Evolutionary conservation across 2,113 vertebrate genomes (phyloP).

Genomic region (Centropus unirufus): DNA sequence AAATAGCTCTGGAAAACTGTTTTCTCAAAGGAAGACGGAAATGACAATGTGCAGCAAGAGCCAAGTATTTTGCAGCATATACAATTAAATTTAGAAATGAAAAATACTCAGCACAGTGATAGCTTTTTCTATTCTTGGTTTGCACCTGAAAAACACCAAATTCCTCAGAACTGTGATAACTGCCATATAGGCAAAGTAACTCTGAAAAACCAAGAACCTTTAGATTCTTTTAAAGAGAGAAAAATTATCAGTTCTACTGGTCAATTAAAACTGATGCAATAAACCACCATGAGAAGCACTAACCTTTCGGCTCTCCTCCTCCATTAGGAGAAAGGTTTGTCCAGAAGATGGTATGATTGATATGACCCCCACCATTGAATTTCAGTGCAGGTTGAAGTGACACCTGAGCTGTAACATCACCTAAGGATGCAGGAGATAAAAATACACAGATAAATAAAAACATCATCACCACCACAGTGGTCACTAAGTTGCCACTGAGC

Average conservation of each 20-base stretch:
- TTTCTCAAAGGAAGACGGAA: not conserved
- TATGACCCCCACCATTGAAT: constrained; percentile 96
- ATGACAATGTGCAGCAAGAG: not conserved
- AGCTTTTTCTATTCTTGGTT: not conserved
- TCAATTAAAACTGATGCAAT: not conserved
- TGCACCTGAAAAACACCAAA: accelerated
- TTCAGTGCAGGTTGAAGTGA: constrained; percentile 90
- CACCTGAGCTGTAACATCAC: constrained; percentile 90
- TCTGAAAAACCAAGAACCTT: not conserved
- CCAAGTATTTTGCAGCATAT: not conserved
- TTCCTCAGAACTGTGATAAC: not conserved
- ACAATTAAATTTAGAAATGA: not conserved
- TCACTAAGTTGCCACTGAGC: not conserved
- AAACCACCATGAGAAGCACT: not conserved
- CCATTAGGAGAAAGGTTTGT: constrained; percentile 93
- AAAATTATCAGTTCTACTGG: not conserved
- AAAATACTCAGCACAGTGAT: not conserved
- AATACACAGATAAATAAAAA: not conserved
- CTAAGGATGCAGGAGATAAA: constrained; percentile 72
- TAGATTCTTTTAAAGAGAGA: not conserved
- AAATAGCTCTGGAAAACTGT: not conserved
- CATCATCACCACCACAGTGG: not conserved
- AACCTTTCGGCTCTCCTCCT: constrained; percentile 93
- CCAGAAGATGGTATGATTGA: constrained; percentile 98
- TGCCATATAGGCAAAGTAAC: not conserved